Evolutionary conservation across 2,888 invertebrate species (phyloP), one percentile per base, ranked within the genome.

Genomic region (Patella caerulea): DNA sequence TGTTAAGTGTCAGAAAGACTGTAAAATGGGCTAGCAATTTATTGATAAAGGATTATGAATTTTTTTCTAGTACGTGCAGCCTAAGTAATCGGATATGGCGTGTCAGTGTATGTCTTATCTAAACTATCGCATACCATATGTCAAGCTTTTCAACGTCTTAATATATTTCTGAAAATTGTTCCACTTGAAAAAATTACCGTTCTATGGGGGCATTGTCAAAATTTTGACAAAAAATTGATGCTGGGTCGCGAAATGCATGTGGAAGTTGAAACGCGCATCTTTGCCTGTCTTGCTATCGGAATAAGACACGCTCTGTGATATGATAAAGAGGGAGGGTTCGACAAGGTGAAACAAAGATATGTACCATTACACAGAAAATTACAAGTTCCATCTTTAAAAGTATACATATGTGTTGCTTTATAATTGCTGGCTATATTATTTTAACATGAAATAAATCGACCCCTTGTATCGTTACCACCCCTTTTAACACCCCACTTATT

Each of bases 41-140:
- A 9, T 24, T 24, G 65, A 65, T 65, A 19, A 24, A 24, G 65
- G 24, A 14, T 24, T 24, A 12, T 24, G 4, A 11, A 24, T 11
- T 65, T 19, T 15, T 65, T 24, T 15, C 11, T 4, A 14, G 19
- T 65, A 65, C 65, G 65, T 65, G 65, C 65, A 65, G 24, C 24
- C 19, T 65, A 65, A 24, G 24, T 24, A 65, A 24, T 65, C 19
- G 19, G 24, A 24, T 65, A 24, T 65, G 65, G 65, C 65, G 65
- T 65, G 65, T 65, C 65, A 65, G 65, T 12, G 24, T 24, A 65
- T 24, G 65, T 24, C 24, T 65, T 65, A 65, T 65, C 65, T 65
- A 65, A 65, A 65, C 65, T 24, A 65, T 65, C 65, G 24, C 65
- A 65, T 65, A 65, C 65, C 65, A 65, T 65, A 65, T 65, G 65